These are phyloP conservation scores for Neoarius graeffei DNA, from an alignment of 2,113 vertebrate genomes.

Conservation along the genomic window DNA sequence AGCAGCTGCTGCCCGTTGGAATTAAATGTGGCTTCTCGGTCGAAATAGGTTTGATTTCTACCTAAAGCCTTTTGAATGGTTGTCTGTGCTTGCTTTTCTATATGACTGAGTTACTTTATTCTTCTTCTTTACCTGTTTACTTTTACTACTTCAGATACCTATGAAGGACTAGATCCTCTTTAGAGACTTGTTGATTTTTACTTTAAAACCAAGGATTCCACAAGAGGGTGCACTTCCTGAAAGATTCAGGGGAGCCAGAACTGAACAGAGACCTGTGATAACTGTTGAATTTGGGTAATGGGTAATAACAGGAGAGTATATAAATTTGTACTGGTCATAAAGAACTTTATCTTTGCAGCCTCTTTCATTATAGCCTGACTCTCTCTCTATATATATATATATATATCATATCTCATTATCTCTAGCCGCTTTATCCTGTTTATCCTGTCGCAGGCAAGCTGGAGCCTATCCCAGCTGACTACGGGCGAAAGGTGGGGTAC, in stretches of 20 bases:
- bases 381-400: no score
- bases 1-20: constrained; percentile 17
- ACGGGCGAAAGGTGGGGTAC: no score
- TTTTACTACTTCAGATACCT: constrained; percentile 4
- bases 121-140: constrained; percentile 5
- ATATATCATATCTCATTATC: no score
- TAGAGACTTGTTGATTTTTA: neutral
- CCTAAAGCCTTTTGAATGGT: constrained; percentile 7
- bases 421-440: no score
- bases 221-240: neutral
- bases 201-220: neutral
- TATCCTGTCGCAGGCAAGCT: no score
- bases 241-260: neutral
- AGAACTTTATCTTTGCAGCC: neutral
- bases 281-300: neutral
- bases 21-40: constrained; percentile 26
- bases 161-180: neutral
- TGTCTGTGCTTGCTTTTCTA: constrained; percentile 16
- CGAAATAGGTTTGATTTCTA: constrained; percentile 26
- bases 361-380: neutral
- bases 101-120: constrained; percentile 21
- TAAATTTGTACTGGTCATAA: neutral
- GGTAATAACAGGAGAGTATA: neutral
- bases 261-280: neutral
- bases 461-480: no score